phyloP scores from a whole-genome alignment of 2,113 vertebrate genomes.

The Saccopteryx bilineata region DNA sequence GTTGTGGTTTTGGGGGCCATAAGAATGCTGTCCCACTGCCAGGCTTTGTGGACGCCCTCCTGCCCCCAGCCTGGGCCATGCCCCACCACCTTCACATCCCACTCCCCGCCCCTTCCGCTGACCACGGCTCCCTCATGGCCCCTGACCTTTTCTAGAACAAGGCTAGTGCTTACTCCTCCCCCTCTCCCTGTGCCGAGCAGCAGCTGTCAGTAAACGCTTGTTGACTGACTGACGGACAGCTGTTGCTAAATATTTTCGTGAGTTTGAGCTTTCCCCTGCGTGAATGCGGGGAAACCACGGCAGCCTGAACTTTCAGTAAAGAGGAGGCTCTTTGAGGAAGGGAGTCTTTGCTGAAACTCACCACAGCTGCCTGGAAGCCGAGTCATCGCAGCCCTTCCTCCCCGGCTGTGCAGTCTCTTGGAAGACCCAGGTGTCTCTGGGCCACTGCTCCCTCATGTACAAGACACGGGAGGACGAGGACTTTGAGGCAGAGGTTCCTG shows the following conservation, averaged over 20 bases:
- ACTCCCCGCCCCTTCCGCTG: background rate
- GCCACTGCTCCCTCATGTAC: rapidly evolving
- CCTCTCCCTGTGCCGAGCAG: background rate
- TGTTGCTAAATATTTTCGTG: slow-evolving; percentile 62
- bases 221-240: slow-evolving; percentile 56
- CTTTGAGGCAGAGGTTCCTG: background rate
- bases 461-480: background rate
- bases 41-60: background rate
- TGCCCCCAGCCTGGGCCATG: background rate
- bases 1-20: background rate
- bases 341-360: slow-evolving; percentile 78
- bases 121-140: background rate
- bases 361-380: slow-evolving; percentile 77
- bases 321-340: slow-evolving; percentile 78
- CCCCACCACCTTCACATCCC: background rate
- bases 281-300: slow-evolving; percentile 75
- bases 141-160: background rate
- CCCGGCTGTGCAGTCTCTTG: background rate
- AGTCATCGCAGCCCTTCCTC: slow-evolving; percentile 67
- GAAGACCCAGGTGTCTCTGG: background rate
- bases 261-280: slow-evolving; percentile 69
- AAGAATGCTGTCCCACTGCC: background rate
- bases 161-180: background rate
- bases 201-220: slow-evolving; percentile 51
- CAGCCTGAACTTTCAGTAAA: slow-evolving; percentile 79